Conservation (phyloP, 1,140 invertebrate species). For the Penaeus japonicus region DNA sequence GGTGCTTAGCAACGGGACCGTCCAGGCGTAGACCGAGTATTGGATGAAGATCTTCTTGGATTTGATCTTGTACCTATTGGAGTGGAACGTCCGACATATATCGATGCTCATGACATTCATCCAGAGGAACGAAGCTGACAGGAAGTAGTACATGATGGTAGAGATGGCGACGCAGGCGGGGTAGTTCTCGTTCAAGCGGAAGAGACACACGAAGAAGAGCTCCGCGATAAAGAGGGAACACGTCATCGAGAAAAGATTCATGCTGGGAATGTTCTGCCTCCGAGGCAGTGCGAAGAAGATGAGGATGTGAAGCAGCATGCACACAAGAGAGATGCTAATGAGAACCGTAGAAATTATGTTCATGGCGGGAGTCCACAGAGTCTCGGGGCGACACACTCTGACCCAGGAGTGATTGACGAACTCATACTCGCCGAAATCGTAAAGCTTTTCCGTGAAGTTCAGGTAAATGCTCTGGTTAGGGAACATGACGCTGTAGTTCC, state of each 20-base stretch:
- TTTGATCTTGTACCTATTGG: constrained; percentile 46
- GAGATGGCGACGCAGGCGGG: constrained; percentile 16
- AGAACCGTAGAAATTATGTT: constrained; percentile 41
- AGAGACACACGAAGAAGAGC: constrained; percentile 40
- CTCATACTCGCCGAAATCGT: constrained; percentile 52
- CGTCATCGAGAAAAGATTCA: constrained; percentile 56
- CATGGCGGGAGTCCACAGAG: constrained; percentile 46
- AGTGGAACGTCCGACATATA: constrained; percentile 54
- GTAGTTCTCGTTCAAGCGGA: constrained; percentile 32
- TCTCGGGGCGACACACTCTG: constrained; percentile 37
- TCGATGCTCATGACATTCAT: constrained; percentile 59
- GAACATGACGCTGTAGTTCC: constrained; percentile 30
- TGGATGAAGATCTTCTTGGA: constrained; percentile 48
- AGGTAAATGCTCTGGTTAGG: constrained; percentile 49
- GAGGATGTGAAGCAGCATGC: constrained; percentile 42
- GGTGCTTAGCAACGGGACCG: constrained; percentile 10
- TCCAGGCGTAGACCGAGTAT: constrained; percentile 56
- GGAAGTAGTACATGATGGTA: constrained; percentile 52
- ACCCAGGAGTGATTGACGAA: constrained; percentile 38
- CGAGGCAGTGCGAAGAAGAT: constrained; percentile 51
- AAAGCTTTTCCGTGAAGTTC: constrained; percentile 30
- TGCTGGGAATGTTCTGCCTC: constrained; percentile 56
- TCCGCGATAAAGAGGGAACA: constrained; percentile 49
- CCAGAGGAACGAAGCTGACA: constrained; percentile 50
- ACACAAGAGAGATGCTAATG: constrained; percentile 45